Evolutionary conservation across 2,113 vertebrate genomes (phyloP).

Genomic region (Burhinus oedicnemus): DNA sequence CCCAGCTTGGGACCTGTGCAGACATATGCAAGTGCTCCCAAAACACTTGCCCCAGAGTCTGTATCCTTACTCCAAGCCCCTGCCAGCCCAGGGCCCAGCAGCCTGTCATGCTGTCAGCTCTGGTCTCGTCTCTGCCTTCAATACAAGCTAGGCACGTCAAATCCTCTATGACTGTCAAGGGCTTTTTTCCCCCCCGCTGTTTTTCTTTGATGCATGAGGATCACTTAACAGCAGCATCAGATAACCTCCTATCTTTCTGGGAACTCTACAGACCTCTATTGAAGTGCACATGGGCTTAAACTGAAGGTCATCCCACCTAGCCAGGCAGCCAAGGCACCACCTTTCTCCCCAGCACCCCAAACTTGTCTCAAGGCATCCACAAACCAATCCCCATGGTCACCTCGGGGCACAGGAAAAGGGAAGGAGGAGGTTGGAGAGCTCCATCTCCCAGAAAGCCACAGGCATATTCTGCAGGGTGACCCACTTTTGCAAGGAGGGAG

Average conservation of each 20-base stretch:
- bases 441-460: background rate
- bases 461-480: background rate
- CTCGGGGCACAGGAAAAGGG: background rate
- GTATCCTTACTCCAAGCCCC: background rate
- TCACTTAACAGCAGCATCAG: background rate
- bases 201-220: background rate
- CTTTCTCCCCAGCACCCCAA: background rate
- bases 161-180: background rate
- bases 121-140: background rate
- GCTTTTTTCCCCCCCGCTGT: rapidly evolving
- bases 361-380: background rate
- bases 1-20: background rate
- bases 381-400: background rate
- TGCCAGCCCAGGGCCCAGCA: background rate
- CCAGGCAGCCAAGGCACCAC: background rate
- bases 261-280: background rate
- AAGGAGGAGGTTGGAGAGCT: background rate
- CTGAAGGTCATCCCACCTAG: background rate
- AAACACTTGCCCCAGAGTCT: background rate
- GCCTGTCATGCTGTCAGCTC: slow-evolving; percentile 21
- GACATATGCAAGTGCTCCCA: background rate
- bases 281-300: background rate
- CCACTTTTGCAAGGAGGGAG: background rate
- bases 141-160: background rate
- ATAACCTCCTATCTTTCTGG: background rate